Base-by-base conservation (phyloP, 2,113 vertebrate species). In the Hemibates koningsi region DNA sequence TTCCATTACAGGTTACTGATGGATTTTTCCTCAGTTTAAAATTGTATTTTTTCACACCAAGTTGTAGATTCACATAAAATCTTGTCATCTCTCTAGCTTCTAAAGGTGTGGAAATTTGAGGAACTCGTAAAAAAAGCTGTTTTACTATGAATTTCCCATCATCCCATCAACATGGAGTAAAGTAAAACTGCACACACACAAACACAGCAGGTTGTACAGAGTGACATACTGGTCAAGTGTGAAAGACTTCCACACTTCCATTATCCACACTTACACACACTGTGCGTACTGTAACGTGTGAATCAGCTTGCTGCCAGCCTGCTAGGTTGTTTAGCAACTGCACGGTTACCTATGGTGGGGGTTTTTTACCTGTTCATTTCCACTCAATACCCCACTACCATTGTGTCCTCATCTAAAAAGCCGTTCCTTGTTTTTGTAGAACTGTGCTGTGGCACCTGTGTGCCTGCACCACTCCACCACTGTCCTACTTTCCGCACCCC, bases 201-300 rank as follows among this genome's bases (percentile, higher is more conserved):
- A 81, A 79, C 68, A 32, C 29, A 24, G 82, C 85, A 81, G 56
- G 90, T 87, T 90, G 82, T 86, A 88, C 88, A 9, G 19, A 76
- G 76, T 78, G 87, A 85, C 86, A 93, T 56, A 83, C 7, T 84
- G 79, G 68, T 84, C 79, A 78, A 83, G 92, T 91, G 94, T 93
- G 90, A 94, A 94, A 92, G 84, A 89, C 87, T 88, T 78, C 73
- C 45, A 78, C 45, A 78, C 73, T 52, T 78, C 73, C 17, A 52
- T 78, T 78, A 32, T 29, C 9, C 73, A 32, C 10, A 29, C 86
- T 54, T 85, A 66, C 43, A 34, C 82, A 59, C 29, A 84, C 83
- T 61, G 57, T 86, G 61, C 41, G 29, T 17, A 48, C 24, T 21
- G 19, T 59, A 29, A 10, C 9, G 93, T 91, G 94, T 94, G 86